Percentiles rank a stretch among this genome's conserved stretches.
Conservation (phyloP, 2,888 invertebrate species). For the Pyrgus malvae region DNA sequence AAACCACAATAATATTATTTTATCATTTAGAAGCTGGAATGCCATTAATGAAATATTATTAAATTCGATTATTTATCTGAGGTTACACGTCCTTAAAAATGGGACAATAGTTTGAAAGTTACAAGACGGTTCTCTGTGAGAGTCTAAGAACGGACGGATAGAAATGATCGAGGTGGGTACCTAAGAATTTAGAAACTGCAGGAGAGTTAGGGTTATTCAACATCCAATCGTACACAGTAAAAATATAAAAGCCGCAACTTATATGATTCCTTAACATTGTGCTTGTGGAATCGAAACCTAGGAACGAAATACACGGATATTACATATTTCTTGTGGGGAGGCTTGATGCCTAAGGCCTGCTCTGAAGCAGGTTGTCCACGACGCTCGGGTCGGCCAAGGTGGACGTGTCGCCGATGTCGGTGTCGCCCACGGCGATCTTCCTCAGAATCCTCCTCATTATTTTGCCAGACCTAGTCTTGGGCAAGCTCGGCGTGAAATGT, state of each 20-base stretch:
- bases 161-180: not conserved
- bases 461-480: conserved; percentile 98
- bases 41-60: not conserved
- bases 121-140: conserved; percentile 5
- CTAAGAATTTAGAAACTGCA: not conserved
- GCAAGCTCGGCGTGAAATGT: conserved; percentile 96
- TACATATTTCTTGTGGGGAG: not conserved
- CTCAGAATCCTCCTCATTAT: conserved; percentile 97
- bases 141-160: conserved; percentile 19
- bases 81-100: not conserved
- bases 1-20: not conserved
- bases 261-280: not conserved
- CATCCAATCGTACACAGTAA: not conserved
- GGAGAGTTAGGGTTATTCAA: not conserved
- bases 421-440: conserved; percentile 95
- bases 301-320: conserved; percentile 9
- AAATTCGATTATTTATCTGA: not conserved
- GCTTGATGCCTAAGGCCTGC: conserved; percentile 80
- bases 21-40: not conserved
- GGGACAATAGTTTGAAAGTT: not conserved
- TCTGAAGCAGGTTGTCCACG: conserved; percentile 89
- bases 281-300: conserved; percentile 2
- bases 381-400: conserved; percentile 97
- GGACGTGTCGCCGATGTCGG: conserved; percentile 94
- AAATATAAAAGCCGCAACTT: not conserved